Percentiles rank a stretch among this genome's conserved stretches.
Evolutionary conservation across 1,140 invertebrate species (phyloP).

Genomic region (Luehdorfia chinensis): DNA sequence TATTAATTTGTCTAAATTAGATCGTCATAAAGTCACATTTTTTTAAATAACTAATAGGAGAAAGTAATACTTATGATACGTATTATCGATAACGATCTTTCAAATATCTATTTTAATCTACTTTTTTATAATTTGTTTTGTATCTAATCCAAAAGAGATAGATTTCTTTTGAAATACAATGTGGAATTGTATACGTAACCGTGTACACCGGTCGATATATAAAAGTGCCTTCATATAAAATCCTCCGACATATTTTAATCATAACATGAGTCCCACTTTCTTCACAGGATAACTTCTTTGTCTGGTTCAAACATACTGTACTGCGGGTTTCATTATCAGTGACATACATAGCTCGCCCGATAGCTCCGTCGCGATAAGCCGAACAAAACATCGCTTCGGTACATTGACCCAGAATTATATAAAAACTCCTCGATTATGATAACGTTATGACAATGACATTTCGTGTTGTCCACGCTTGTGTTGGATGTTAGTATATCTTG

Average conservation of each 20-base stretch:
- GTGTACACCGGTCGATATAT: no score
- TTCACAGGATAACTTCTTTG: slow-evolving; percentile 22
- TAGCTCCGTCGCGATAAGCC: slow-evolving; percentile 57
- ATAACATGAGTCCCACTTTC: slow-evolving; percentile 10
- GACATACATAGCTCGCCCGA: slow-evolving; percentile 66
- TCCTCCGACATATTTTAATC: neutral
- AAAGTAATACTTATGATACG: no score
- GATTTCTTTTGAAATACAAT: no score
- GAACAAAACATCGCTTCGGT: slow-evolving; percentile 69
- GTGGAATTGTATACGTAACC: no score
- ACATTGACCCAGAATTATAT: slow-evolving; percentile 76
- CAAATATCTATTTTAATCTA: no score
- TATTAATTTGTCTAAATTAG: no score
- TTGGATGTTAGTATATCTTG: slow-evolving; percentile 19
- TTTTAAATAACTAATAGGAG: no score
- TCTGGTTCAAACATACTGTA: slow-evolving; percentile 28
- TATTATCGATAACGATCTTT: no score
- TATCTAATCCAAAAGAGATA: no score
- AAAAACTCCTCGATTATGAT: slow-evolving; percentile 69
- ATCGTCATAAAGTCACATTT: no score
- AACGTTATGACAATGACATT: slow-evolving; percentile 72
- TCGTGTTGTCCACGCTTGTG: slow-evolving; percentile 33
- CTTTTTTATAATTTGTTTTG: no score
- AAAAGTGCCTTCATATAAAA: slow-evolving; percentile 12
- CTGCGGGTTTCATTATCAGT: slow-evolving; percentile 50